Evolutionary conservation across 1,140 invertebrate species (phyloP).

Genomic region (Drosophila erecta): DNA sequence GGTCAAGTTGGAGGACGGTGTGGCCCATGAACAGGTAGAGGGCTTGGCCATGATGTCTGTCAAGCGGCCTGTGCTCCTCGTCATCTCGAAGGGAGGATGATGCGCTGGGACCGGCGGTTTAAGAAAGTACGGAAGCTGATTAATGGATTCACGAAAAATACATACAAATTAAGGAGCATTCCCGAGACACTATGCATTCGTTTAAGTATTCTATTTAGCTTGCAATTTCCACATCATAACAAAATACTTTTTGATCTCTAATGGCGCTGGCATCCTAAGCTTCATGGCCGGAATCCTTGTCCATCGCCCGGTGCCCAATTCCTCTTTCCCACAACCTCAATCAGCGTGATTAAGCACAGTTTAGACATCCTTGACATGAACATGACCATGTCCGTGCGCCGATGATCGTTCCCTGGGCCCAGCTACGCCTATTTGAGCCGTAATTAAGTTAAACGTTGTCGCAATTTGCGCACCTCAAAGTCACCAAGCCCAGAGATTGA

Average conservation of each 20-base stretch:
- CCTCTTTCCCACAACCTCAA: constrained; percentile 31
- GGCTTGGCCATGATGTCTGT: constrained; percentile 31
- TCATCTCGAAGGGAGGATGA: neutral
- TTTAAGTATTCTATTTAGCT: neutral
- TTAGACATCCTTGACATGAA: constrained; percentile 58
- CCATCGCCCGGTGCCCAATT: constrained; percentile 3
- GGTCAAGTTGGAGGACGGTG: constrained; percentile 73
- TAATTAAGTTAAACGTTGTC: constrained; percentile 84
- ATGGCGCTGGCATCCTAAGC: constrained; percentile 1
- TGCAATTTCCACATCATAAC: neutral
- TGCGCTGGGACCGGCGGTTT: neutral
- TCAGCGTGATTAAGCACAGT: constrained; percentile 47
- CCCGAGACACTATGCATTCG: too few relatives aligned
- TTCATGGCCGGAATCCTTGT: constrained; percentile 7
- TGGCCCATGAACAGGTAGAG: constrained; percentile 14
- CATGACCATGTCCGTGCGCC: constrained; percentile 58
- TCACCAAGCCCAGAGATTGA: constrained; percentile 66
- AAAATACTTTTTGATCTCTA: constrained; percentile 8
- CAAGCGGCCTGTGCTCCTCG: constrained; percentile 13
- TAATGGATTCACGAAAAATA: neutral
- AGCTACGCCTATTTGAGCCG: constrained; percentile 77
- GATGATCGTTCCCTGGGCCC: constrained; percentile 34
- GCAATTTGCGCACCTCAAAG: constrained; percentile 69
- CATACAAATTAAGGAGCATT: neutral
- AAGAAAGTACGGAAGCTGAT: constrained; percentile 8